Percentiles rank a stretch among this genome's conserved stretches.
phyloP scores from a whole-genome alignment of 2,888 invertebrate species.

The Steinernema hermaphroditum region DNA sequence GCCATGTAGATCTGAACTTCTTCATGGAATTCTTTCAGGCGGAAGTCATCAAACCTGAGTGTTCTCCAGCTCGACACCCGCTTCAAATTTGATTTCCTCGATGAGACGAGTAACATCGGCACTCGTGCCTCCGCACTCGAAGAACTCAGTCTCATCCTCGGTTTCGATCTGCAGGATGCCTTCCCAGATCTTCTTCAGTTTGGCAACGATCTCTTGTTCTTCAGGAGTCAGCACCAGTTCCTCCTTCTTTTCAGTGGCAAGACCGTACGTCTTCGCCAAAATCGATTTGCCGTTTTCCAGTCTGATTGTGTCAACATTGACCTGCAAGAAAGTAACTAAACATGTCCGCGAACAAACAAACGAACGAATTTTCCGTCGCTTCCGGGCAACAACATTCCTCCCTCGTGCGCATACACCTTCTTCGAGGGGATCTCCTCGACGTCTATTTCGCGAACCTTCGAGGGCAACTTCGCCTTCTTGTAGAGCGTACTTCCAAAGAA shows the following conservation, averaged over 20 bases:
- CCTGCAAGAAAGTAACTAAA: constrained; percentile 69
- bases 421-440: constrained; percentile 69
- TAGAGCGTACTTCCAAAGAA: constrained; percentile 82
- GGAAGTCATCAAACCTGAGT: constrained; percentile 71
- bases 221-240: constrained; percentile 76
- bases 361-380: constrained; percentile 78
- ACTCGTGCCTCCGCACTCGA: constrained; percentile 90
- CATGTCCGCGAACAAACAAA: not conserved
- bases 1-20: constrained; percentile 81
- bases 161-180: constrained; percentile 74
- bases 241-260: constrained; percentile 72
- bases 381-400: constrained; percentile 80
- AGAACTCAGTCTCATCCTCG: constrained; percentile 82
- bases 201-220: constrained; percentile 76
- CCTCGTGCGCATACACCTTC: constrained; percentile 53
- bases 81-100: constrained; percentile 76
- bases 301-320: constrained; percentile 79
- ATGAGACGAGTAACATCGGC: constrained; percentile 93
- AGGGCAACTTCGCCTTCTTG: constrained; percentile 70
- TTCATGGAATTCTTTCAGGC: not conserved
- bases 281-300: constrained; percentile 78
- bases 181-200: constrained; percentile 74
- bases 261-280: constrained; percentile 74
- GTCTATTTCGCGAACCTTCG: constrained; percentile 72
- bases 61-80: constrained; percentile 78